phyloP scores from a whole-genome alignment of 2,888 invertebrate genomes.

The Euclidia mi region DNA sequence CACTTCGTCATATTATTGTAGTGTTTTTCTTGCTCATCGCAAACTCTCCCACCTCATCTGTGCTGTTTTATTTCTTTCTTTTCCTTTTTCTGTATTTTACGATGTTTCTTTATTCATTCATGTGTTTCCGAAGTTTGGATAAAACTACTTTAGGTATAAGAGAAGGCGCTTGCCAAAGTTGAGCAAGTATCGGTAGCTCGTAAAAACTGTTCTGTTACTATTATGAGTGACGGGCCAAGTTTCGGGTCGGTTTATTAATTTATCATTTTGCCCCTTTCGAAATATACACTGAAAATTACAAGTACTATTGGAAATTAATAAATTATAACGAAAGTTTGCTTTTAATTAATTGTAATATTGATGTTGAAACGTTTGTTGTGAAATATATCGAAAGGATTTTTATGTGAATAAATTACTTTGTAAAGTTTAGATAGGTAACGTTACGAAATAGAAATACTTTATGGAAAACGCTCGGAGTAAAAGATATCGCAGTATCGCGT shows the following conservation, averaged over 20 bases:
- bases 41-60: constrained; percentile 44
- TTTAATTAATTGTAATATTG: constrained; percentile 4
- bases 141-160: constrained; percentile 38
- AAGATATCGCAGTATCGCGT: constrained; percentile 8
- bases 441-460: neutral
- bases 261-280: constrained; percentile 29
- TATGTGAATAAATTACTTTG: neutral
- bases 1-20: constrained; percentile 48
- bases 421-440: neutral
- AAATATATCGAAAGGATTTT: neutral
- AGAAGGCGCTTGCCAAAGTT: constrained; percentile 26
- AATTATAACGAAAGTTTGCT: neutral
- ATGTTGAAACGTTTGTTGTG: neutral
- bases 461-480: neutral
- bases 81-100: constrained; percentile 45
- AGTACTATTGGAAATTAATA: neutral
- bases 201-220: constrained; percentile 40
- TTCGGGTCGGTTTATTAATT: constrained; percentile 35
- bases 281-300: constrained; percentile 30
- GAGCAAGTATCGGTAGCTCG: constrained; percentile 32
- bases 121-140: constrained; percentile 41
- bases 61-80: constrained; percentile 27
- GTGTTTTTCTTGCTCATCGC: constrained; percentile 48
- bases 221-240: constrained; percentile 39
- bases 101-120: constrained; percentile 47